Base-by-base conservation (phyloP, 2,113 vertebrate species). In the Hipposideros armiger region DNA sequence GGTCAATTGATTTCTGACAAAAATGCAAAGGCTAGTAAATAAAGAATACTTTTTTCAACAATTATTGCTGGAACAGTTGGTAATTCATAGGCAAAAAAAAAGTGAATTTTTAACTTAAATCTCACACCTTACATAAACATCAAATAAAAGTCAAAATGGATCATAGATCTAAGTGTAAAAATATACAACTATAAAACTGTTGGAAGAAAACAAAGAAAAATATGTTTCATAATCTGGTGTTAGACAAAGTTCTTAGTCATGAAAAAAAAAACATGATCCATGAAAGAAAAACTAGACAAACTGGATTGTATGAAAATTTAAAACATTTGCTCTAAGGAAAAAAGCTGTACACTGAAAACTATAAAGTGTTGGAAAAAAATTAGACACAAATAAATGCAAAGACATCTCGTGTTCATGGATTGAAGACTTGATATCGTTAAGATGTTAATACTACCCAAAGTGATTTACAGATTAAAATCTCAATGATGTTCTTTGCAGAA, bases 401-500 rank as follows among this genome's bases (percentile, higher is more conserved):
- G 66, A 67, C 2, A 87, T 54, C 42, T 30, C 13, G 14, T 67
- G 47, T 42, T 92, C 78, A 91, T 85, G 32, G 47, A 82, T 13
- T 78, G 36, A 90, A 95, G n/a, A 93, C 5, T 62, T 80, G 36
- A 67, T 69, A 94, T 11, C 9, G 1, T 62, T 87, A 88, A 93
- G 11, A 95, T 14, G 26, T 58, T 45, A 62, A 32, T 80, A 70
- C 19, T 80, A 95, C 16, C 30, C 36, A 64, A 84, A 70, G 58
- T 47, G 45, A 90, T 87, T 28, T 62, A 87, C 3, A 87, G 58
- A 56, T 70, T 91, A 91, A 85, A 96, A 62, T 92, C 58, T 64
- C 94, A 96, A 90, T 42, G 30, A 86, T 11, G 1, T 86, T 73
- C 95, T 91, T 70, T 96, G 28, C 32, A 94, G 47, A 82, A 89